Base-by-base conservation (phyloP, 2,113 vertebrate genomes). In the Nothocercus julius region DNA sequence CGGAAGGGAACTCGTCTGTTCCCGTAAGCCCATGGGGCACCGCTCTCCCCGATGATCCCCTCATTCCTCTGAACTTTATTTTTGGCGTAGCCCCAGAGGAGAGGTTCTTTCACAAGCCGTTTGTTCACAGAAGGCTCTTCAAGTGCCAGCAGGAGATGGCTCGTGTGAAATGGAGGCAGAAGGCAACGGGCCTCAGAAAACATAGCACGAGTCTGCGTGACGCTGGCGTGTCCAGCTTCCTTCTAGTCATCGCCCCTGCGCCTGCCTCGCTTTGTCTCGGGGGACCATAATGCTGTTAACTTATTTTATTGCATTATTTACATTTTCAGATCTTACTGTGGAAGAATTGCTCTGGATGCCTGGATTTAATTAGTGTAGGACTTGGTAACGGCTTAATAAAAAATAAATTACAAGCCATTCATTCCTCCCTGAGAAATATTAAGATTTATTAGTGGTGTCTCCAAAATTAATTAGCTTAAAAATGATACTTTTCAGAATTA, bases 231-330 rank as follows among this genome's bases (percentile, higher is more conserved):
- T 4, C 84, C 61, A 77, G 34, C 42, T 61, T 80, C 54, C n/a
- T 19, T 79, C 11, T 69, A 27, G 25, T 70, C 53, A 13, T 72
- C 30, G 14, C 3, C 64, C 32, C 56, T 78, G 11, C 58, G 34
- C 5, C 51, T 61, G 40, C 21, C 51, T 91, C 32, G 8, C 61
- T 68, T 91, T 93, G 22, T 92, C 97, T 93, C 21, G 34, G n/a
- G 42, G 30, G 24, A 78, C 79, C 30, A 22, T 17, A 78, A 44
- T 81, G 21, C 47, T 89, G 92, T 95, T 97, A 91, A 90, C 78
- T 95, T 92, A 84, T 80, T 97, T 97, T 92, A 94, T 87, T 92
- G 54, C 54, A 90, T 95, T 97, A 93, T 97, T 97, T 96, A 90
- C 38, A 68, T 80, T 96, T 97, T 96, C 15, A 88, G 76, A 73